Evolutionary conservation across 1,140 invertebrate species (phyloP), one percentile per base, ranked within the genome.

Genomic region (Venustaconcha ellipsiformis): DNA sequence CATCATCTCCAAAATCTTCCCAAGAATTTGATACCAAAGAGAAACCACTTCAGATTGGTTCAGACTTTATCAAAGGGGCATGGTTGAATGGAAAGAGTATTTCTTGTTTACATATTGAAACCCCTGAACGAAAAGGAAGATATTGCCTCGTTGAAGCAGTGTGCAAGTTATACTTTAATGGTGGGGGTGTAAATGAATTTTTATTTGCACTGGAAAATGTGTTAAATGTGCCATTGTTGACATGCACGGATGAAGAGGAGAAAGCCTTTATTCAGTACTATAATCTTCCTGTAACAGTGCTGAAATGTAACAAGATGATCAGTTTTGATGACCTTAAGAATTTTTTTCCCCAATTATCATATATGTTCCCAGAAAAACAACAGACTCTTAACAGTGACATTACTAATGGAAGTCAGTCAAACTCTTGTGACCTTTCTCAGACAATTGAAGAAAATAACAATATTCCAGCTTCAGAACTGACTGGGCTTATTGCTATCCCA

Each of bases 251-350:
- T 66, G 79, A 82, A 56, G 87, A 88, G 66, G 87, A 87, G 67
- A 84, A 85, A 64, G 84, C 87, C 0, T 88, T 88, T 73, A 87
- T 88, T 78, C 83, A 86, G 69, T 88, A 87, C 71, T 88, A 88
- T 70, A 87, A 85, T 77, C 79, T 88, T 59, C 87, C 87, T 14
- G 87, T 86, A 12, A 77, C 78, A 2, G 82, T 81, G 13, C 67
- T 88, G 11, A 88, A 88, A 67, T 87, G 86, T 78, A 88, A 88
- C 64, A 86, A 88, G 75, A 87, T 88, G 81, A 85, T 88, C 26
- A 78, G 80, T 59, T 83, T 87, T 59, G 75, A 82, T 70, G 85
- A 87, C 65, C 71, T 88, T 15, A 79, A 84, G 18, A 84, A 83
- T 57, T 87, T 80, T 63, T 87, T 87, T 74, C 87, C 87, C 14